Evolutionary conservation across 2,888 invertebrate genomes (phyloP), one percentile per base, ranked within the genome.

Genomic region (Pterostichus madidus): DNA sequence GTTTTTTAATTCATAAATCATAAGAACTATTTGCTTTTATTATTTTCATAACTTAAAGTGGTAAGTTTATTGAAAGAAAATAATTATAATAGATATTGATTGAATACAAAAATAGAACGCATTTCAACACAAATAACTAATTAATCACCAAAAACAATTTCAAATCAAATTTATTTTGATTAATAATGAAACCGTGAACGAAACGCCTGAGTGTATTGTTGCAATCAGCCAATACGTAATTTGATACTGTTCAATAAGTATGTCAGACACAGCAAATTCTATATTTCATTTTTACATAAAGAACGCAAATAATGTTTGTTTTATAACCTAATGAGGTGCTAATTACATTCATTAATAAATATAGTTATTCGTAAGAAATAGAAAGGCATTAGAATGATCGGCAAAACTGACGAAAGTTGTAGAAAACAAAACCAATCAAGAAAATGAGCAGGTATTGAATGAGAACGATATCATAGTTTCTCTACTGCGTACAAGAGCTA

Each of bases 401-500:
- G 24, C 56, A 56, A 17, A 56, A 56, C 7, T 56, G 13, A 52
- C 52, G 13, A 52, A 52, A 52, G 13, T 52, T 39, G 39, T 39
- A 39, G 49, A 49, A 49, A 49, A 49, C 13, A 49, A 17, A 13
- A 52, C 13, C 13, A 56, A 56, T 56, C 17, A 56, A 17, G 56
- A 17, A 52, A 52, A 52, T 52, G n/a, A 52, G 52, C 13, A 13
- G 13, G 13, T 17, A 56, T 56, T 56, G n/a, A 49, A 49, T 13
- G 13, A 49, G 49, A 49, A 49, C 49, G 49, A 49, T 49, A 49
- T 49, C 56, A 56, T 56, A 56, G n/a, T 56, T 56, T 56, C 56
- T 56, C 56, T 17, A 17, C 2, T 56, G 13, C 11, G 49, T 49
- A 49, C 24, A 24, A 24, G 24, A 24, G 24, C 39, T 39, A 71